Conservation (phyloP, 2,797 vertebrate species). For the Neoniphon sammara region DNA sequence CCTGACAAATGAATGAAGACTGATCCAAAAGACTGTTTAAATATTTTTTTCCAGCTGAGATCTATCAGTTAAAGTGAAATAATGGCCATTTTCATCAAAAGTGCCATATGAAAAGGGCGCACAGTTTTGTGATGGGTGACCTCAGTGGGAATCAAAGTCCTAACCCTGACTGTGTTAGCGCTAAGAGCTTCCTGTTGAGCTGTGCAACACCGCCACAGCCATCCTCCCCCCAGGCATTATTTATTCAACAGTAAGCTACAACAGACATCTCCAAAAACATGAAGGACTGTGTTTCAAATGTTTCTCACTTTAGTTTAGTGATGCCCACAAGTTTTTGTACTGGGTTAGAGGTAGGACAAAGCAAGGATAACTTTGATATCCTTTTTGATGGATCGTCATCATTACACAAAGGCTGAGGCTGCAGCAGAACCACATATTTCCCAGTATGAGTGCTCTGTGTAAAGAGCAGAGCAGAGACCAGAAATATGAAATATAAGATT, state of each 20-base stretch:
- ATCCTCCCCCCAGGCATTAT: no score
- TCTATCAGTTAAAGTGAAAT: not conserved
- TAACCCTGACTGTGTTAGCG: no score
- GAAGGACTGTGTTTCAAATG: no score
- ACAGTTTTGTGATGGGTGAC: no score
- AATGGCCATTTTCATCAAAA: not conserved
- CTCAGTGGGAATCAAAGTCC: no score
- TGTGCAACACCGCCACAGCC: no score
- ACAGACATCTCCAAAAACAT: no score
- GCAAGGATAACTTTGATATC: not conserved
- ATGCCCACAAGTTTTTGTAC: not conserved
- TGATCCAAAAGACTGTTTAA: not conserved
- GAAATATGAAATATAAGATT: slow-evolving; percentile 44
- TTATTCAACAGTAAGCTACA: no score
- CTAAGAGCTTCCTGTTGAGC: no score
- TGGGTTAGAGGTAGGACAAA: not conserved
- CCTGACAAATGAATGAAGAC: no score
- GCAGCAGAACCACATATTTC: not conserved
- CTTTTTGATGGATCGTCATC: not conserved
- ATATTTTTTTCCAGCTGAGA: not conserved
- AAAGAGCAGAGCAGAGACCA: slow-evolving; percentile 18
- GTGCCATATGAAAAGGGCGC: not conserved
- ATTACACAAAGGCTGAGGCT: not conserved
- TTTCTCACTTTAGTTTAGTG: no score
- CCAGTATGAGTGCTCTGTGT: not conserved